phyloP scores from a whole-genome alignment of 2,113 vertebrate species.

The Macrotis lagotis region DNA sequence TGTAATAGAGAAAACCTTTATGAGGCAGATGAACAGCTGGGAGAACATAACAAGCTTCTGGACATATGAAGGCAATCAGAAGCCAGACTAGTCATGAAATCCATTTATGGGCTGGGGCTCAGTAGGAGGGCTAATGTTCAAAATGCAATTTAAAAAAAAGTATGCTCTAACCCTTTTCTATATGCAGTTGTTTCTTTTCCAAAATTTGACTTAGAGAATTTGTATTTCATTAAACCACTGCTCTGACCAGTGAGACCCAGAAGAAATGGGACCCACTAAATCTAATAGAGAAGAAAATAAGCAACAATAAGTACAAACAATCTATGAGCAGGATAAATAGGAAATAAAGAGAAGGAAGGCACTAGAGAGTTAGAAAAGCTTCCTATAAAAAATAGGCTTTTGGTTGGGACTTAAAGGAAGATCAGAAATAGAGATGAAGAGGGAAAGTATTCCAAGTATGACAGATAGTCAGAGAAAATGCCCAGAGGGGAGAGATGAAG shows the following conservation, averaged over 20 bases:
- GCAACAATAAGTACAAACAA: too few relatives aligned
- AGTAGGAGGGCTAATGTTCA: not conserved
- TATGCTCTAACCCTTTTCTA: not conserved
- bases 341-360: too few relatives aligned
- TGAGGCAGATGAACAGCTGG: not conserved
- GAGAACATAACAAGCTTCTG: not conserved
- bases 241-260: not conserved
- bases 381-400: too few relatives aligned
- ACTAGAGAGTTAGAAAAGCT: too few relatives aligned
- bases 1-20: not conserved
- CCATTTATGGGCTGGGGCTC: not conserved
- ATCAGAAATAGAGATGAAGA: too few relatives aligned
- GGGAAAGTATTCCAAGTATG: too few relatives aligned
- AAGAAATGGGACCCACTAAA: too few relatives aligned
- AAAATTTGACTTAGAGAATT: not conserved
- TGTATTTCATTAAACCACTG: not conserved
- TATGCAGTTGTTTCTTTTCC: not conserved
- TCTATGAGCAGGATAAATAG: too few relatives aligned
- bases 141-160: not conserved
- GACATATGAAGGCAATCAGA: not conserved
- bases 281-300: too few relatives aligned
- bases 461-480: too few relatives aligned
- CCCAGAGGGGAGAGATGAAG: too few relatives aligned
- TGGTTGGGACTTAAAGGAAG: too few relatives aligned
- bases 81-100: not conserved